Percentiles rank a stretch among this genome's conserved stretches.
phyloP scores from a whole-genome alignment of 1,140 invertebrate genomes.

The Oppia nitens region DNA sequence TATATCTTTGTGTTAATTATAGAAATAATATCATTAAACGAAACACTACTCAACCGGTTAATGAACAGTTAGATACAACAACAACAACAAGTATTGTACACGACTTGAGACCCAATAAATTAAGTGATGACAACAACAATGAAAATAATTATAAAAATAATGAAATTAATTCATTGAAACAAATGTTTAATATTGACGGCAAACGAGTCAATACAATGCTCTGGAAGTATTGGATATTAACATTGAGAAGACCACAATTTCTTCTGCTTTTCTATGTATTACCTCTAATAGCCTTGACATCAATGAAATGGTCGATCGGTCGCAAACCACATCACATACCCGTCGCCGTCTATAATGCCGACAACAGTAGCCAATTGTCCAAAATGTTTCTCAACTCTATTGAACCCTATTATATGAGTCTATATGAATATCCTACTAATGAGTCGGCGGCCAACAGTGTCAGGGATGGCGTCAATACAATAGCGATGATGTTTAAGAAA shows the following conservation, averaged over 20 bases:
- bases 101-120: neutral
- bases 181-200: neutral
- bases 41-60: neutral
- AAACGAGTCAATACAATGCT: slow-evolving; percentile 11
- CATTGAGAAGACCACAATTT: slow-evolving; percentile 29
- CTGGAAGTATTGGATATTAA: slow-evolving; percentile 16
- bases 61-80: neutral
- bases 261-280: slow-evolving; percentile 80
- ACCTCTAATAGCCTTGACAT: slow-evolving; percentile 75
- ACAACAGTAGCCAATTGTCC: slow-evolving; percentile 27
- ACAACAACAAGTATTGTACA: neutral
- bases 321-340: slow-evolving; percentile 64
- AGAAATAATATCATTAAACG: slow-evolving; percentile 6
- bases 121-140: neutral
- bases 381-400: slow-evolving; percentile 2
- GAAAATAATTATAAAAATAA: neutral
- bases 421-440: neutral
- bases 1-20: slow-evolving; percentile 52
- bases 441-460: neutral
- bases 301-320: slow-evolving; percentile 86
- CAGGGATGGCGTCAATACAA: neutral
- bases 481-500: slow-evolving; percentile 7
- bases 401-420: slow-evolving; percentile 3
- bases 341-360: slow-evolving; percentile 67
- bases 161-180: neutral